Evolutionary conservation across 2,113 vertebrate species (phyloP), one percentile per base, ranked within the genome.

Genomic region (Neolamprologus falcicula): DNA sequence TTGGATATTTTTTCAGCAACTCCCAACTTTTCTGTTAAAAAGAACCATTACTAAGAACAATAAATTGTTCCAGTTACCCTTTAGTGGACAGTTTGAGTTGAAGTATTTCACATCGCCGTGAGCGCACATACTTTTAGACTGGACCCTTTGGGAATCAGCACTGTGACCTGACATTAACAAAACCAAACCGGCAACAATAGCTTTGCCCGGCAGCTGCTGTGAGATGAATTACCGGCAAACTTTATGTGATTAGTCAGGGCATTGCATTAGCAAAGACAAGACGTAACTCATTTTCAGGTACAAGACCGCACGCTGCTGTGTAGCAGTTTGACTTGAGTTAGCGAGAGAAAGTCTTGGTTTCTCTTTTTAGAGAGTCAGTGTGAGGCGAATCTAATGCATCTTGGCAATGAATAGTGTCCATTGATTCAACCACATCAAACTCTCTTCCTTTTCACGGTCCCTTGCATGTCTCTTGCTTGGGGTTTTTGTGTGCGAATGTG

Each of bases 381-480:
- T 90, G 91, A 90, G 88, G 89, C 53, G 81, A 87, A 76, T 92
- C 89, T 90, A 92, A 87, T 93, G 91, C 90, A 85, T 92, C 85
- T 91, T 84, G 87, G 86, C 83, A 90, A 93, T 94, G 95, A 95
- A 95, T 93, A 91, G 94, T 87, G 83, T 93, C 93, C 93, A 94
- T 95, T 96, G 94, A 95, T 94, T 86, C 88, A 86, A 86, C 80
- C 86, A 90, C 89, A 93, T 91, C 95, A 93, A 94, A 93, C 90
- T 92, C 92, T 84, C 94, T 95, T 93, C 93, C 93, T 94, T 86
- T 85, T 89, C 88, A 87, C 90, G 90, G 87, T 71, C 76, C 82
- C 81, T 73, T 88, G 82, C 89, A 88, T 90, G 87, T 83, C 83
- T 92, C 89, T 78, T 92, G 76, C 84, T 90, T 28, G 9, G 37